Evolutionary conservation across 2,113 vertebrate species (phyloP).

Genomic region (Apteryx mantelli): DNA sequence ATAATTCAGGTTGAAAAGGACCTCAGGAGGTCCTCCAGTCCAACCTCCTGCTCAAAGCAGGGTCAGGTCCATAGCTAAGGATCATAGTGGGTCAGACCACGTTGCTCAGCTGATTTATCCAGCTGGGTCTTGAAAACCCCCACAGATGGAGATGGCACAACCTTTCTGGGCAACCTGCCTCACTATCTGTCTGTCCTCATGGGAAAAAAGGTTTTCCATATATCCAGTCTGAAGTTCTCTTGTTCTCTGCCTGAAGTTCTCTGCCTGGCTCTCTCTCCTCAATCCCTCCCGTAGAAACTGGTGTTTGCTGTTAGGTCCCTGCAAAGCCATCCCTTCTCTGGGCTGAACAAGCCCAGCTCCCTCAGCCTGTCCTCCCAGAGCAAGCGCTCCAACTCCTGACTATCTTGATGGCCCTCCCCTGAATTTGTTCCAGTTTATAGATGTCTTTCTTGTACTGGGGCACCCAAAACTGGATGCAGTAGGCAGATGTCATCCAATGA

Average conservation of each 20-base stretch:
- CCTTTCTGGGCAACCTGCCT: neutral
- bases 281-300: neutral
- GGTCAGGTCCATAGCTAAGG: neutral
- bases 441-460: neutral
- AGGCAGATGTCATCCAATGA: neutral
- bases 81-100: neutral
- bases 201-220: neutral
- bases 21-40: neutral
- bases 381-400: neutral
- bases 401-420: neutral
- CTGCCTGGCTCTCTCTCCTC: neutral
- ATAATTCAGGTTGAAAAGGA: neutral
- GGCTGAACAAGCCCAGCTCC: neutral
- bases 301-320: neutral
- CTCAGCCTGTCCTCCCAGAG: neutral
- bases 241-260: neutral
- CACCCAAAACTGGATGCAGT: neutral
- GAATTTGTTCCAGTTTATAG: neutral
- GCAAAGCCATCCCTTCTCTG: neutral
- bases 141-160: neutral
- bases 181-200: neutral
- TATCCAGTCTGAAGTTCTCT: neutral
- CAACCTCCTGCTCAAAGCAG: neutral
- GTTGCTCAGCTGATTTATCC: neutral
- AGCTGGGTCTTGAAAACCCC: neutral